These are phyloP conservation scores for Rugalucina vietnamica DNA, from an alignment of 2,888 invertebrate species.

Conservation along the genomic window DNA sequence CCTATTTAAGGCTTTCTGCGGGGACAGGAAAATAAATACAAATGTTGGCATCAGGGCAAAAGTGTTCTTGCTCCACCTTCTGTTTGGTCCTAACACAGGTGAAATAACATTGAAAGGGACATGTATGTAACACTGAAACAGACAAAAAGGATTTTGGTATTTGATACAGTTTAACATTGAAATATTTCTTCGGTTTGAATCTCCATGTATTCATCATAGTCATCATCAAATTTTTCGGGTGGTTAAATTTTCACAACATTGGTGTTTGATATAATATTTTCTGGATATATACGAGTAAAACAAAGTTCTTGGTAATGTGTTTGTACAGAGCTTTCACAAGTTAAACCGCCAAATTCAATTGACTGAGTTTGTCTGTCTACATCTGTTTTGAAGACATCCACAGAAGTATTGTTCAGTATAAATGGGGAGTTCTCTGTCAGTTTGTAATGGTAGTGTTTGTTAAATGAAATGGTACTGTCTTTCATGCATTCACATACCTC, in stretches of 20 bases:
- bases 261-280: neutral
- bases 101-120: too few species aligned
- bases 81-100: too few species aligned
- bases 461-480: neutral
- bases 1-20: too few species aligned
- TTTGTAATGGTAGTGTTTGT: neutral
- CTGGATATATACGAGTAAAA: neutral
- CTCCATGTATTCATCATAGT: neutral
- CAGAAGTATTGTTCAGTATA: neutral
- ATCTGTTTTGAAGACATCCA: neutral
- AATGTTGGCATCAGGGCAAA: too few species aligned
- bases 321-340: neutral
- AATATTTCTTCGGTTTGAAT: neutral
- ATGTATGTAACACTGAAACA: too few species aligned
- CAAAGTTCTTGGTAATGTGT: neutral
- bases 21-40: too few species aligned
- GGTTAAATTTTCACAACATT: neutral
- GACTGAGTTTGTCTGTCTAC: neutral
- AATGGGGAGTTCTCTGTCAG: neutral
- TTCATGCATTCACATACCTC: neutral
- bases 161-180: neutral
- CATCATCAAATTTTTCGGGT: neutral
- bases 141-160: too few species aligned
- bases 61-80: too few species aligned
- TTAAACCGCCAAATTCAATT: neutral